Percentiles rank a stretch among this genome's conserved stretches.
phyloP scores from a whole-genome alignment of 2,797 vertebrate genomes.

The Chromis chromis region DNA sequence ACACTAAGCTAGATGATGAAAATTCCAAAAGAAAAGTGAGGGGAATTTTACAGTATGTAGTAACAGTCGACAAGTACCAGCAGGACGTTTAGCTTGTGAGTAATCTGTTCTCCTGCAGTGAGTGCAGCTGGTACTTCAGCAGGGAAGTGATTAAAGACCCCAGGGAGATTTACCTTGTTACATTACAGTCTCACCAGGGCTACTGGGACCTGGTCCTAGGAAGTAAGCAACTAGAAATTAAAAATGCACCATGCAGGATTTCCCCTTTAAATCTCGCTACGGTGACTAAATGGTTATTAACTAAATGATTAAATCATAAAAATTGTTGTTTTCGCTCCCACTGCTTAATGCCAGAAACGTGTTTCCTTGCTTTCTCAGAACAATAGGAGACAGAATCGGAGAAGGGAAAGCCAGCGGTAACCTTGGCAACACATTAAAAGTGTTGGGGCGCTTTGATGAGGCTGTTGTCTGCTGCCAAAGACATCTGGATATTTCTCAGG shows the following conservation, averaged over 20 bases:
- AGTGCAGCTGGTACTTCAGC: constrained; percentile 71
- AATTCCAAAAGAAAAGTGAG: constrained; percentile 45
- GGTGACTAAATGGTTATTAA: constrained; percentile 18
- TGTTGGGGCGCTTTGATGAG: constrained; percentile 94
- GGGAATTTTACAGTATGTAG: constrained; percentile 33
- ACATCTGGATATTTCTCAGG: constrained; percentile 95
- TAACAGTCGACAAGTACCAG: constrained; percentile 40
- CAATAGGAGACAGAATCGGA: constrained; percentile 94
- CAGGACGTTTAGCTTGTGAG: constrained; percentile 53
- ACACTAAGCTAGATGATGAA: background rate
- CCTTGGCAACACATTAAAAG: constrained; percentile 96
- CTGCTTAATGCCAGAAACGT: background rate
- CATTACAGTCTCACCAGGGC: constrained; percentile 68
- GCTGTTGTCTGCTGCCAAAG: constrained; percentile 95
- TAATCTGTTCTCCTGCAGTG: constrained; percentile 61
- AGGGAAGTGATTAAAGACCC: constrained; percentile 72
- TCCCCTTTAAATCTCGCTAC: constrained; percentile 30
- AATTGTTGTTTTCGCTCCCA: background rate
- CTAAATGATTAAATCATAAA: background rate
- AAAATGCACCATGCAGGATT: constrained; percentile 13
- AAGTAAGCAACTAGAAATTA: constrained; percentile 44
- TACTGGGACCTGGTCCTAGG: constrained; percentile 18
- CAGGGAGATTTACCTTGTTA: constrained; percentile 68
- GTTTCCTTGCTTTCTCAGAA: constrained; percentile 79
- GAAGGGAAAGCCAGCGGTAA: constrained; percentile 98